Evolutionary conservation across 1,140 invertebrate genomes (phyloP).

Genomic region (Sitobion miscanthi): DNA sequence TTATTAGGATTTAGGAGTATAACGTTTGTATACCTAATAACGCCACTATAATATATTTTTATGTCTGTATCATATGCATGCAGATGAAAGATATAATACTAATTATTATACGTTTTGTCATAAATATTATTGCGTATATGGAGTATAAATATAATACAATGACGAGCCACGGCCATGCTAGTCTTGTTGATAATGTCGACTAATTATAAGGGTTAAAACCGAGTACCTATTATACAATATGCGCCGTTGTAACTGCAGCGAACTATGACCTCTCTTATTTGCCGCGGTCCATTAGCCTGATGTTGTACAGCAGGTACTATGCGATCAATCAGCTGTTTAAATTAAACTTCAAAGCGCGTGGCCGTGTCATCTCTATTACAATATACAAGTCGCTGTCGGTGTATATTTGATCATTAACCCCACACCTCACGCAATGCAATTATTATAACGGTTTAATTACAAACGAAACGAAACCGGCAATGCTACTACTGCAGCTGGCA

Average conservation of each 20-base stretch:
- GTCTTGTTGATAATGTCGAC: neutral
- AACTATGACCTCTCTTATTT: neutral
- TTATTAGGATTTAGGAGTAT: too few relatives aligned
- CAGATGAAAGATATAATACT: neutral
- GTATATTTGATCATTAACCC: neutral
- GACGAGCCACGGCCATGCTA: neutral
- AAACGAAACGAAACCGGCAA: neutral
- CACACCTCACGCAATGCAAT: neutral
- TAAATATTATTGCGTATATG: too few relatives aligned
- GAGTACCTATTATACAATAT: neutral
- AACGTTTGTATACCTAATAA: too few relatives aligned
- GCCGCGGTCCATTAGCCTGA: neutral
- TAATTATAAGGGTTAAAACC: neutral
- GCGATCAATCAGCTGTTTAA: neutral
- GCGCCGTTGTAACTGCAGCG: neutral
- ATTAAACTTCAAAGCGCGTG: neutral
- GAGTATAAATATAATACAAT: neutral
- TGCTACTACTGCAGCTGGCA: neutral
- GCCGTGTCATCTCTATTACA: neutral
- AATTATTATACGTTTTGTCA: neutral
- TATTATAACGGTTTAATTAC: neutral
- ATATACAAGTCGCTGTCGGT: neutral
- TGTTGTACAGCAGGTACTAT: neutral
- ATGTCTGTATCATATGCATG: too few relatives aligned
- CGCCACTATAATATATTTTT: too few relatives aligned